Conservation (phyloP, 92 coral and sea anemone species). For the Palythoa grandis region DNA sequence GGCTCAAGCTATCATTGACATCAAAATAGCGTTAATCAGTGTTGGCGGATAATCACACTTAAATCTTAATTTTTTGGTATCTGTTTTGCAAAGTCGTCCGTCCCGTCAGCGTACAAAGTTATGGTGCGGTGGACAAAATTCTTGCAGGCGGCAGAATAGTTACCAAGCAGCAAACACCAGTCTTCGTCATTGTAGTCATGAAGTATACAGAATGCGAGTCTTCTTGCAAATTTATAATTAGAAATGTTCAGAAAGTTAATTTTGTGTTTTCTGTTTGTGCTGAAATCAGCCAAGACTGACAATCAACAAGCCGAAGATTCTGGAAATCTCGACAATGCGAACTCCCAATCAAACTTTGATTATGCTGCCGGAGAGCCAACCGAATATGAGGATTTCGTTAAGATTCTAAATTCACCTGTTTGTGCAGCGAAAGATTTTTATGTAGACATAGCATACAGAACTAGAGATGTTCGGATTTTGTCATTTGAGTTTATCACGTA, state of each 20-base stretch:
- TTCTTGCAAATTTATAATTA: background rate
- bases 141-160: slow-evolving; percentile 8
- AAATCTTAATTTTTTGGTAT: background rate
- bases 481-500: slow-evolving; percentile 68
- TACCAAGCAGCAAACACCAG: slow-evolving; percentile 25
- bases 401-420: slow-evolving; percentile 55
- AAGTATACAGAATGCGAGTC: slow-evolving; percentile 13
- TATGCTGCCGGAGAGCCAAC: background rate
- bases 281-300: background rate
- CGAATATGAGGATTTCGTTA: slow-evolving; percentile 65
- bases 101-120: background rate
- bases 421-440: slow-evolving; percentile 58
- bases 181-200: background rate
- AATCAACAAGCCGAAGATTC: background rate
- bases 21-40: background rate
- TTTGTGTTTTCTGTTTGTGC: slow-evolving; percentile 7
- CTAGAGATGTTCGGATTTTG: slow-evolving; percentile 66
- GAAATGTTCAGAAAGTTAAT: background rate
- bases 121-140: background rate
- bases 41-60: background rate
- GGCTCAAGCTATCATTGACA: background rate
- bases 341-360: background rate
- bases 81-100: background rate
- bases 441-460: slow-evolving; percentile 60
- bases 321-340: slow-evolving; percentile 16